Evolutionary conservation across 2,797 vertebrate genomes (phyloP), one percentile per base, ranked within the genome.

Genomic region (Chiloscyllium punctatum): DNA sequence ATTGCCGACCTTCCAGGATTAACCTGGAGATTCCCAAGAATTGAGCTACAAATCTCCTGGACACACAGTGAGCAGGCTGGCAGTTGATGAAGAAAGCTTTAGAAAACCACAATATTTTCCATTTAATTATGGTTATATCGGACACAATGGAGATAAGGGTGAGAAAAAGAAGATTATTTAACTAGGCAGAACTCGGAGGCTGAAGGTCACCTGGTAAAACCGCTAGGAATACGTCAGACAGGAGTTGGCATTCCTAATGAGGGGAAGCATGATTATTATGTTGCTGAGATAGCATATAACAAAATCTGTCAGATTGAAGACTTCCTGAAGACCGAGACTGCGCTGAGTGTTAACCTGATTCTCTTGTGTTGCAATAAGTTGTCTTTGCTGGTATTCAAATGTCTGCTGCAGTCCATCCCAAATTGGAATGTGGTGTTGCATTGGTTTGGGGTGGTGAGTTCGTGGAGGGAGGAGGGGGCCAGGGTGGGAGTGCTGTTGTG

Each of bases 341-440:
- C n/a, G 37, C n/a, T 18, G n/a, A 82, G 77, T 82, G n/a, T 18
- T 82, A 82, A 82, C 77, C n/a, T 37, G 77, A 37, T 82, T 82
- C 37, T 82, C 15, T 18, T 18, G 15, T 82, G 13, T 79, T n/a
- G 3, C 77, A 82, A 82, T 82, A 18, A 82, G 82, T 82, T 82
- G 77, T n/a, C 77, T 37, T 82, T 82, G 77, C 37, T 82, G 82
- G n/a, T 74, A 82, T 82, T n/a, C 77, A 82, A 82, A 37, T 82
- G n/a, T 82, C 77, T 37, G n/a, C n/a, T 16, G 77, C n/a, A 82
- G 82, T 37, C n/a, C 77, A 82, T 82, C 15, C 77, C 13, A 37
- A 82, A 82, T 15, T 82, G 77, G 15, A 37, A 82, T 21, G n/a
- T 15, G 18, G 18, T n/a, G 27, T 74, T 6, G 25, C 21, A 72